phyloP scores from a whole-genome alignment of 2,113 vertebrate genomes.

The Taurulus bubalis region DNA sequence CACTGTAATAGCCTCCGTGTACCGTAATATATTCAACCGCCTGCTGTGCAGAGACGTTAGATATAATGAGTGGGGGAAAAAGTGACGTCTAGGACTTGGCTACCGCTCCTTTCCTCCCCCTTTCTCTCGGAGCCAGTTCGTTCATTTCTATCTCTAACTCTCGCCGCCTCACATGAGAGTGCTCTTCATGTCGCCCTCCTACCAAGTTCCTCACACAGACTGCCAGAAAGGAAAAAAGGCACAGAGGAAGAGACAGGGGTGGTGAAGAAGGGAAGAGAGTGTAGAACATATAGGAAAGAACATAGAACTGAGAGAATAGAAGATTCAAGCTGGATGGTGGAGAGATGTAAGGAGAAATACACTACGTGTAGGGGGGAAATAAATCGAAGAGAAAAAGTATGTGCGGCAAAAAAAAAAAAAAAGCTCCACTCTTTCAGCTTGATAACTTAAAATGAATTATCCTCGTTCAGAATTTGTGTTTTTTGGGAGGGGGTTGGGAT shows the following conservation, averaged over 20 bases:
- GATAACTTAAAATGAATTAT: constrained; percentile 33
- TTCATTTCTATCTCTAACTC: constrained; percentile 49
- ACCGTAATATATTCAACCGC: constrained; percentile 48
- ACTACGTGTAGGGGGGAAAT: constrained; percentile 33
- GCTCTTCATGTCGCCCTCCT: constrained; percentile 66
- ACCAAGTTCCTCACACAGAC: constrained; percentile 62
- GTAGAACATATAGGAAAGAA: constrained; percentile 63
- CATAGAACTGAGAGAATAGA: constrained; percentile 60
- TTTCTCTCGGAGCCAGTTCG: constrained; percentile 38
- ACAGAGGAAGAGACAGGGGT: constrained; percentile 45
- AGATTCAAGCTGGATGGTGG: constrained; percentile 59
- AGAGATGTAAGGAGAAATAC: constrained; percentile 6
- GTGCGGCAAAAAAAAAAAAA: constrained; percentile 22
- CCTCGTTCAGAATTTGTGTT: constrained; percentile 10
- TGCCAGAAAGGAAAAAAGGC: constrained; percentile 56
- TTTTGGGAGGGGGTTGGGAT: neutral
- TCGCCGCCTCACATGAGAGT: constrained; percentile 58
- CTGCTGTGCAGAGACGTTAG: constrained; percentile 45
- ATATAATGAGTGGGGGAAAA: constrained; percentile 43
- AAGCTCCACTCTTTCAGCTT: constrained; percentile 17
- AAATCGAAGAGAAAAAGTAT: constrained; percentile 20
- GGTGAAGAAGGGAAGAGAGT: constrained; percentile 43
- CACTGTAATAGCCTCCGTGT: constrained; percentile 30
- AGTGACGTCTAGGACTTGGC: constrained; percentile 42
- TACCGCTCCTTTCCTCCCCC: constrained; percentile 23